A percentile compares a stretch with the other conserved stretches of the same genome.
Conservation (phyloP, 2,888 invertebrate species). For the Meteorus colon region DNA sequence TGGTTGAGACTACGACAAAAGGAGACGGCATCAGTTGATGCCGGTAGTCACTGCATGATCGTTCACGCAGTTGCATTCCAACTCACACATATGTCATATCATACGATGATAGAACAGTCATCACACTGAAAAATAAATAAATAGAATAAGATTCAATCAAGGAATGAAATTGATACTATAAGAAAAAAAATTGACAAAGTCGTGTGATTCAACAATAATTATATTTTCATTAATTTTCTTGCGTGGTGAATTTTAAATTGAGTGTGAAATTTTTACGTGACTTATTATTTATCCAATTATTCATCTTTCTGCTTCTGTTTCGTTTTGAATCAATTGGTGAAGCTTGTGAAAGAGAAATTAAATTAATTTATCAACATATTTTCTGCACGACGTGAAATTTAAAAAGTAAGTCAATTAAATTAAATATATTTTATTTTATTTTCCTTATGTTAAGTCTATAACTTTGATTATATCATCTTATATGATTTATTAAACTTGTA, state of each 20-base stretch:
- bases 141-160: neutral
- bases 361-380: neutral
- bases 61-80: slow-evolving; percentile 2
- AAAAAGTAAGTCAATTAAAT: neutral
- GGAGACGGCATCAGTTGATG: slow-evolving; percentile 2
- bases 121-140: neutral
- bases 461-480: neutral
- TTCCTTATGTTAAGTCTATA: neutral
- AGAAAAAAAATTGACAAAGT: neutral
- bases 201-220: neutral
- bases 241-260: neutral
- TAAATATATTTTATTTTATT: neutral
- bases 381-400: neutral
- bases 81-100: neutral
- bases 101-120: neutral
- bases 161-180: neutral
- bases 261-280: neutral
- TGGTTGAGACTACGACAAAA: neutral
- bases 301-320: neutral
- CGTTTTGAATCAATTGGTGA: neutral
- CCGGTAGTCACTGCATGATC: neutral
- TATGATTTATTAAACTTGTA: neutral
- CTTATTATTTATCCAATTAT: neutral
- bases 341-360: neutral
- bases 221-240: neutral